These are phyloP conservation scores for Chaetophractus vellerosus DNA, from an alignment of 2,797 vertebrate genomes.

Conservation along the genomic window DNA sequence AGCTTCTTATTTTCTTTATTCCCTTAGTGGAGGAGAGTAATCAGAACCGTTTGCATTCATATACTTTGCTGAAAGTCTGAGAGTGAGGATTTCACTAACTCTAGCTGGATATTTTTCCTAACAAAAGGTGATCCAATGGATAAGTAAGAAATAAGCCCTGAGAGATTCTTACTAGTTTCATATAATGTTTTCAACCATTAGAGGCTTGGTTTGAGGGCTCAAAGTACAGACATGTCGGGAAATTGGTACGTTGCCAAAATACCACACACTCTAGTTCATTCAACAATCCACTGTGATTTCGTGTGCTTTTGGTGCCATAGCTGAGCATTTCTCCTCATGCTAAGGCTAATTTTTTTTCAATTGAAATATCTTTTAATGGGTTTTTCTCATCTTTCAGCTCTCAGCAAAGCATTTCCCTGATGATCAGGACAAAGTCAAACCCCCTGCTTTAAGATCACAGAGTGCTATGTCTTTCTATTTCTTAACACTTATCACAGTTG, in stretches of 20 bases:
- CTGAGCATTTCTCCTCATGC: not conserved
- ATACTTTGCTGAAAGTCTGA: not conserved
- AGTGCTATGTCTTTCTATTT: not conserved
- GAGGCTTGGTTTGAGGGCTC: not conserved
- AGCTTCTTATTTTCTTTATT: not conserved
- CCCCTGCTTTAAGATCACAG: not conserved
- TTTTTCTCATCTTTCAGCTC: not conserved
- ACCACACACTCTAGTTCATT: not conserved
- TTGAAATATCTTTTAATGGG: not conserved
- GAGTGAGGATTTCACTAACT: not conserved
- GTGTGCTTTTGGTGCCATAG: not conserved
- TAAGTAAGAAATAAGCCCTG: not conserved
- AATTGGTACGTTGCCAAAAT: not conserved
- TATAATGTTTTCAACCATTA: not conserved
- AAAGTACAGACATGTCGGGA: not conserved
- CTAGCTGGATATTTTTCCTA: not conserved
- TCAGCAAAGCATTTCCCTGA: not conserved
- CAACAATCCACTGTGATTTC: too few relatives aligned
- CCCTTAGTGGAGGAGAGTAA: not conserved
- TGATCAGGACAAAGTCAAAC: not conserved
- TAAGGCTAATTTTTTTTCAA: not conserved
- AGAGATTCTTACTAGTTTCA: not conserved
- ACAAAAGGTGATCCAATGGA: not conserved
- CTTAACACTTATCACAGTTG: not conserved
- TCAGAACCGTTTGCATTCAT: not conserved